Evolutionary conservation across 2,113 vertebrate species (phyloP).

Genomic region (Plecturocebus donacophilus): DNA sequence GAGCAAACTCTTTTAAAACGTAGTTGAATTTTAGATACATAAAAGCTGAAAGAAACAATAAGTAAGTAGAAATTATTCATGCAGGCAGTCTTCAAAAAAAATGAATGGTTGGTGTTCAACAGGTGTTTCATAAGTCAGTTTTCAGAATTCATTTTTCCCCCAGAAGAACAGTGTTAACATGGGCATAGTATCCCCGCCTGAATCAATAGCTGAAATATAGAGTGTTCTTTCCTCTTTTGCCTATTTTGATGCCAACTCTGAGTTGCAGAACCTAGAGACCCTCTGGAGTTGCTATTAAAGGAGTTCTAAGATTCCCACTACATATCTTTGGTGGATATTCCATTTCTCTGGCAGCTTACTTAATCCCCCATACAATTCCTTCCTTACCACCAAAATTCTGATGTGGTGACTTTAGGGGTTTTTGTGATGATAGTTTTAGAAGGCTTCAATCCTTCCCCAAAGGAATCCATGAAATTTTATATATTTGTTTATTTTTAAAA

Average conservation of each 20-base stretch:
- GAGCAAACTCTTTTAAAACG: constrained; percentile 10
- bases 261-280: not conserved
- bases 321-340: constrained; percentile 16
- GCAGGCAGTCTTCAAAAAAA: not conserved
- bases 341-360: constrained; percentile 40
- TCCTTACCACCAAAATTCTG: constrained; percentile 27
- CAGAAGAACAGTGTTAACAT: not conserved
- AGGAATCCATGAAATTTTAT: not conserved
- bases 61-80: not conserved
- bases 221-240: constrained; percentile 11
- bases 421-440: constrained; percentile 33
- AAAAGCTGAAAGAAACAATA: not conserved
- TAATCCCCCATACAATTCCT: not conserved
- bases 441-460: not conserved
- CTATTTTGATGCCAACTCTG: constrained; percentile 11
- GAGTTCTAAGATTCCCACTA: not conserved
- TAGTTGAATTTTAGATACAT: not conserved
- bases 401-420: not conserved
- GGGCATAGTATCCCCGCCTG: not conserved
- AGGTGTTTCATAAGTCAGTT: constrained; percentile 5
- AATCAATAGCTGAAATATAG: not conserved
- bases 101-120: not conserved
- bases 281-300: not conserved
- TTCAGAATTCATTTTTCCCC: not conserved
- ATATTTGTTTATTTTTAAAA: not conserved